phyloP scores from a whole-genome alignment of 2,797 vertebrate species.

The Balearica regulorum region DNA sequence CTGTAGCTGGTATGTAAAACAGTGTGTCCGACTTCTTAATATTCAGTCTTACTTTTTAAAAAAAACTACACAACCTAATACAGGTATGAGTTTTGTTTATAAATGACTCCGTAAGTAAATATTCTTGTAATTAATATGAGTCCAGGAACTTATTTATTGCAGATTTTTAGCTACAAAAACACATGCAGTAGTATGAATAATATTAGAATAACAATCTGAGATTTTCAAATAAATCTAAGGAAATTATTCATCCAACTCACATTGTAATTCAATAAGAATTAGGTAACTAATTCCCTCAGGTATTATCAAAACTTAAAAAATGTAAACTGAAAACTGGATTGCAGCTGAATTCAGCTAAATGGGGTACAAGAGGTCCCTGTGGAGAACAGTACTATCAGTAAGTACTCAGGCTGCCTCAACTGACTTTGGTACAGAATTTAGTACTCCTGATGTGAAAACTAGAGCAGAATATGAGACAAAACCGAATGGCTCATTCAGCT shows the following conservation, averaged over 20 bases:
- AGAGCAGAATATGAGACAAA: neutral
- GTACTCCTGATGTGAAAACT: neutral
- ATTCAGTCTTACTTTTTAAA: neutral
- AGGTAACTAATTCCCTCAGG: neutral
- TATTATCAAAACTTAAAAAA: conserved; percentile 25
- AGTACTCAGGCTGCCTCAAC: neutral
- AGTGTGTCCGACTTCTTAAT: neutral
- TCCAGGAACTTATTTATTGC: neutral
- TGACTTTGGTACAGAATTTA: neutral
- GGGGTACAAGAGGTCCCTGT: neutral
- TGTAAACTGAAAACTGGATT: neutral
- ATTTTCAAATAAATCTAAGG: neutral
- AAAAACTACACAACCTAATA: neutral
- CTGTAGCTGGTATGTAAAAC: neutral
- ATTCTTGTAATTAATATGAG: neutral
- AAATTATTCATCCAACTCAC: conserved; percentile 30
- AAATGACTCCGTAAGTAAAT: neutral
- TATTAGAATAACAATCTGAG: conserved; percentile 10
- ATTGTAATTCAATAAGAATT: conserved; percentile 21
- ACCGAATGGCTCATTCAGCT: neutral
- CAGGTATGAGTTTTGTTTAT: neutral
- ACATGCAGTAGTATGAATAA: neutral
- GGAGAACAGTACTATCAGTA: neutral
- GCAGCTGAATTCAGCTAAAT: neutral
- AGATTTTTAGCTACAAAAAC: neutral